A percentile compares a stretch with the other conserved stretches of the same genome.
Evolutionary conservation across 2,888 invertebrate genomes (phyloP).

Genomic region (Microctonus aethiopoides): DNA sequence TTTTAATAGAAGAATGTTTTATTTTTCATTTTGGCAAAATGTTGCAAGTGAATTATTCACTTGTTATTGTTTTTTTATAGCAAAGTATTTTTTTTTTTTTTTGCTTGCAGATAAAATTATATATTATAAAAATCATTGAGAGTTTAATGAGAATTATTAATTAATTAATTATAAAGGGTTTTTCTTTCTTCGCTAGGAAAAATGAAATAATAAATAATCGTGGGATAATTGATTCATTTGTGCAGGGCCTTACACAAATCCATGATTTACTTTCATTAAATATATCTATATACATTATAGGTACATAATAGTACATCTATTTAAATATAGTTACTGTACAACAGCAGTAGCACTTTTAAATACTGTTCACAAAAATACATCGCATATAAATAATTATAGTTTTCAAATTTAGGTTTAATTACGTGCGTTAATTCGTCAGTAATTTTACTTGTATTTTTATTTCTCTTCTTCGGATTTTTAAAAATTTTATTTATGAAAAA

Average conservation of each 20-base stretch:
- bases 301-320: constrained; percentile 65
- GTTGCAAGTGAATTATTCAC: too few species aligned
- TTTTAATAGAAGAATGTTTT: background rate
- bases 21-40: too few species aligned
- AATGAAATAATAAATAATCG: constrained; percentile 1
- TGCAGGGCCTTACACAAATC: constrained; percentile 58
- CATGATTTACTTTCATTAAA: constrained; percentile 65
- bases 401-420: constrained; percentile 29
- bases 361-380: constrained; percentile 67
- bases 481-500: too few species aligned
- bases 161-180: background rate
- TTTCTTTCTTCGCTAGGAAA: background rate
- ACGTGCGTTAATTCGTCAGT: constrained; percentile 25
- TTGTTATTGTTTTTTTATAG: too few species aligned
- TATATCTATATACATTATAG: constrained; percentile 66
- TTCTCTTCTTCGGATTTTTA: background rate
- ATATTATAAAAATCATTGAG: too few species aligned
- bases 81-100: too few species aligned
- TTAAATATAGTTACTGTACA: constrained; percentile 61
- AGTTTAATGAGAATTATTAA: background rate
- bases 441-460: constrained; percentile 20
- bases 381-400: constrained; percentile 52
- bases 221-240: constrained; percentile 10
- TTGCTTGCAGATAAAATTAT: too few species aligned
- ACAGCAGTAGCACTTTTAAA: constrained; percentile 60